Evolutionary conservation across 2,113 vertebrate species (phyloP).

Genomic region (Pollachius pollachius): DNA sequence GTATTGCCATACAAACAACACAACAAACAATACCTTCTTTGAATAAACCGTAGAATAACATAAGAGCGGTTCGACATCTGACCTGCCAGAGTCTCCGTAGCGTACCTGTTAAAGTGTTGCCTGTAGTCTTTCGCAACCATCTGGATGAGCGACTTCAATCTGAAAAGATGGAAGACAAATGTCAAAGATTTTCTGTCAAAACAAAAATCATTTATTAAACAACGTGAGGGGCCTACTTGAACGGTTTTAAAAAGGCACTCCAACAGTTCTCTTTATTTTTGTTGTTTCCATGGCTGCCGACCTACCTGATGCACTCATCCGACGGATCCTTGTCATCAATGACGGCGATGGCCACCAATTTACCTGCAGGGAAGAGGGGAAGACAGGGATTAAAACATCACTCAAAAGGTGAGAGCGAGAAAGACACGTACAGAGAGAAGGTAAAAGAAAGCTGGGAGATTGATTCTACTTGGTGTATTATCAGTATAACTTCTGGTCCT

Average conservation of each 20-base stretch:
- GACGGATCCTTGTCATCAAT: slow-evolving; percentile 91
- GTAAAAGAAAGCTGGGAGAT: not conserved
- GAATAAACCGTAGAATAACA: slow-evolving; percentile 36
- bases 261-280: slow-evolving; percentile 20
- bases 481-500: too few species aligned
- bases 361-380: slow-evolving; percentile 76
- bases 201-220: not conserved
- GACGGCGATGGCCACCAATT: slow-evolving; percentile 90
- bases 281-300: slow-evolving; percentile 26
- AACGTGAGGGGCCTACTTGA: not conserved
- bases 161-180: slow-evolving; percentile 55
- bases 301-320: slow-evolving; percentile 86
- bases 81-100: slow-evolving; percentile 31
- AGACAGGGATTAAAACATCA: slow-evolving; percentile 48
- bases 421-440: not conserved
- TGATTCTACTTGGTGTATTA: too few species aligned
- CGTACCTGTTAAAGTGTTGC: slow-evolving; percentile 89
- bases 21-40: not conserved
- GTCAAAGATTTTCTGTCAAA: too few species aligned
- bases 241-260: slow-evolving; percentile 20
- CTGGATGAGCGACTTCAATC: slow-evolving; percentile 91
- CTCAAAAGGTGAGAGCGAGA: not conserved
- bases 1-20: not conserved
- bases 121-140: slow-evolving; percentile 88
- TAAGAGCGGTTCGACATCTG: slow-evolving; percentile 1